Base-by-base conservation (phyloP, 2,797 vertebrate genomes). In the Liasis olivaceus region DNA sequence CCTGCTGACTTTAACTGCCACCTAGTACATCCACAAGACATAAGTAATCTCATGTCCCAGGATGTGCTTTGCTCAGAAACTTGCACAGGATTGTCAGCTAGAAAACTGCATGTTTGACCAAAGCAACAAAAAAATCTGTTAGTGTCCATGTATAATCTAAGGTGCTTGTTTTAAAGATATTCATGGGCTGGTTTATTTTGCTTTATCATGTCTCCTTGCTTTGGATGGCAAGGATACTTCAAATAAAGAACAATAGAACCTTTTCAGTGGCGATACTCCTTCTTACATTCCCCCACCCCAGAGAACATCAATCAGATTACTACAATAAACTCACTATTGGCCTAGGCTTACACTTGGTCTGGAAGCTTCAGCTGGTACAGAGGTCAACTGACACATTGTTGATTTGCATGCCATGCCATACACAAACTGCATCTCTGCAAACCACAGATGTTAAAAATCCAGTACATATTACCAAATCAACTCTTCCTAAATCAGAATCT, bases 11-110 rank as follows among this genome's bases (percentile, higher is more conserved):
- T 93, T 95, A 94, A 95, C 93, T 96, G 93, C 91, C 94, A 92
- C 95, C 95, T 95, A 95, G 95, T 96, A 96, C 96, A 97, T 96
- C 95, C 94, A 97, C 96, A 42, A 81, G 51, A n/a, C 85, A 94
- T 22, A 94, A 66, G 90, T 54, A 93, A 88, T 47, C 42, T 63
- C n/a, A 89, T 26, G 69, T 85, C 93, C 93, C 91, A 93, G 95
- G 85, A 2, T 26, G 36, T 5, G 28, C 14, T 92, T 92, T 95
- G 91, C 89, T 92, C 69, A 89, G 88, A 63, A 92, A 31, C 22
- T 5, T 9, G 62, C 14, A 81, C 42, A 63, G 51, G 69, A 42
- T 36, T 42, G 31, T 72, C 31, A 36, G 0, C 3, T 42, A 90
- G 90, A 51, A 63, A 62, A 96, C 36, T 60, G 9, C 1, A 60